Conservation (phyloP, 2,888 invertebrate species). For the Nomada lathburiana region DNA sequence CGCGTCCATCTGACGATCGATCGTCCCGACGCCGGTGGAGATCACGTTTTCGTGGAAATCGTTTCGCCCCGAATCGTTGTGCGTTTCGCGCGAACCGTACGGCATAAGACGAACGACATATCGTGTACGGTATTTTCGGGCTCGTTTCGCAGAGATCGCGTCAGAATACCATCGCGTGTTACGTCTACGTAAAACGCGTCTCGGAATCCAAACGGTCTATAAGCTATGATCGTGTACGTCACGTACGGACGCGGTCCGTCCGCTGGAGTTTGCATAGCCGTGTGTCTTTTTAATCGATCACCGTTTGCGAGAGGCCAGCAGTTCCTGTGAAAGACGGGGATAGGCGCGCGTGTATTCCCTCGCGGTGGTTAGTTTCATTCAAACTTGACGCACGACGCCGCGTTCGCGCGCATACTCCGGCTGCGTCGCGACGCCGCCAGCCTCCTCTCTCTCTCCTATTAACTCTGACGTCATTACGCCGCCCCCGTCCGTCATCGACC, state of each 20-base stretch:
- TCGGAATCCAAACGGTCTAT: neutral
- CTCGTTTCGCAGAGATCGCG: slow-evolving; percentile 1
- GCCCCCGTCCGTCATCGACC: slow-evolving; percentile 82
- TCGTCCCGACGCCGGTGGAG: neutral
- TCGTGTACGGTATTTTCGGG: neutral
- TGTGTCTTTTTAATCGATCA: slow-evolving; percentile 44
- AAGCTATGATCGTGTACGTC: slow-evolving; percentile 29
- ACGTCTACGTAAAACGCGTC: slow-evolving; percentile 17
- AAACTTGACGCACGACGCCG: slow-evolving; percentile 56
- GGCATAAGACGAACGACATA: neutral
- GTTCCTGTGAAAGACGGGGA: slow-evolving; percentile 18
- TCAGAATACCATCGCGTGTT: slow-evolving; percentile 10
- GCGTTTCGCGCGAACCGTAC: neutral
- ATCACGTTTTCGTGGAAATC: slow-evolving; percentile 3
- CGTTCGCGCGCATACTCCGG: slow-evolving; percentile 63
- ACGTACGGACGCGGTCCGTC: slow-evolving; percentile 19
- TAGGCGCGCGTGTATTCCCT: slow-evolving; percentile 42
- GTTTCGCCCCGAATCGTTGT: neutral
- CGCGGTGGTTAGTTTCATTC: slow-evolving; percentile 51
- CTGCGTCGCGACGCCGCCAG: slow-evolving; percentile 58
- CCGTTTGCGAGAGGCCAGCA: neutral
- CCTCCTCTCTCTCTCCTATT: slow-evolving; percentile 45
- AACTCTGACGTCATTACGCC: slow-evolving; percentile 80
- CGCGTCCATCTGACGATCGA: slow-evolving; percentile 21
- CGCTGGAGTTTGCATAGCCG: slow-evolving; percentile 31